Base-by-base conservation (phyloP, 2,113 vertebrate species). In the Planiliza haematocheilus region DNA sequence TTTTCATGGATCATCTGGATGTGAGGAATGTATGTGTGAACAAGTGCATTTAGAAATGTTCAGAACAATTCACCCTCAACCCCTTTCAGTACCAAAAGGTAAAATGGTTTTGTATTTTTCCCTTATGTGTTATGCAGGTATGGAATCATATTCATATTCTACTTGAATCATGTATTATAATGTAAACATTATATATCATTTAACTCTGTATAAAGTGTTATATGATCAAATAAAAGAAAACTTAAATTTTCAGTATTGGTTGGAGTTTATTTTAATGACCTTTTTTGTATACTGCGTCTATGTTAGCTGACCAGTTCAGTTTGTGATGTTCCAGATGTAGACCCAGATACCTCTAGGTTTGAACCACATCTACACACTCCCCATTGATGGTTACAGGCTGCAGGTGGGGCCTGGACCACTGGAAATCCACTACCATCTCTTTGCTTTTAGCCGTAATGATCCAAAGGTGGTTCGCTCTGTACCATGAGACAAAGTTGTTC, bases 81-180 rank as follows among this genome's bases (percentile, higher is more conserved):
- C 58, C 38, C 59, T 78, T 58, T 77, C 17, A 77, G 45, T 34
- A 49, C 10, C 39, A 39, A 41, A 62, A 30, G 58, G 45, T 67
- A 20, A 74, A 60, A 71, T 55, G 60, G 38, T 84, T 83, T 74
- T 73, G 53, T 83, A 81, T 75, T 71, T 75, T 71, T 68, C 56
- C 67, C 37, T 21, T 34, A 8, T 65, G 39, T 12, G 17, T 69
- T 65, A 65, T 70, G 37, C 20, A 84, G 81, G 10, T 75, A 60
- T 82, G 73, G 61, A 70, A 77, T 71, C 34, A 59, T 78, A 77
- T 62, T 74, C 41, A 83, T 81, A 50, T 87, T 62, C 59, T 80
- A 86, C 85, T 89, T 91, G 78, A 88, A 85, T 55, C 46, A 46
- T 86, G 65, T 89, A 83, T 75, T 70, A 86, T 82, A 85, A 71